A percentile compares a stretch with the other conserved stretches of the same genome.
phyloP scores from a whole-genome alignment of 2,888 invertebrate species.

The Athalia circularis region DNA sequence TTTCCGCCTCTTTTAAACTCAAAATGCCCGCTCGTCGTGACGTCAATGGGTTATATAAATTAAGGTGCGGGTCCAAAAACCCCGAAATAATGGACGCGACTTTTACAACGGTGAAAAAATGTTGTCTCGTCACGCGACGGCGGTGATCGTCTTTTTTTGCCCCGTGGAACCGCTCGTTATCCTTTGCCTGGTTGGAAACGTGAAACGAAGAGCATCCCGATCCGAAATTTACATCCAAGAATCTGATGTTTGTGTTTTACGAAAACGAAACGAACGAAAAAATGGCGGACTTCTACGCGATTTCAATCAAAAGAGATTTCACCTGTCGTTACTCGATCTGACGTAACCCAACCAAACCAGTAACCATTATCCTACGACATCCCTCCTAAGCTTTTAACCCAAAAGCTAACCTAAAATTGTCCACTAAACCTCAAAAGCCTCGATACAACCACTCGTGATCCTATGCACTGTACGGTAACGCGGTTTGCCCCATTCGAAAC shows the following conservation, averaged over 20 bases:
- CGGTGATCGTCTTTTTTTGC: no score
- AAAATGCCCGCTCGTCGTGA: no score
- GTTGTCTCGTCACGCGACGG: no score
- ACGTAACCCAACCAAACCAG: neutral
- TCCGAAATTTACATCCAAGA: no score
- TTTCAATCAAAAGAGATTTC: neutral
- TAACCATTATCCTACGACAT: neutral
- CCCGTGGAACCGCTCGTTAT: neutral
- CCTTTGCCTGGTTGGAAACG: neutral
- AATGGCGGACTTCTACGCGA: neutral
- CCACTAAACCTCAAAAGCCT: conserved; percentile 8
- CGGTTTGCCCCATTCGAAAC: neutral
- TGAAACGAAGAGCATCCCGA: neutral
- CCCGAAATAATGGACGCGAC: no score
- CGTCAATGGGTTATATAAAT: no score
- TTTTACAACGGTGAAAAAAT: no score
- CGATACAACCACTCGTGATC: conserved; percentile 6
- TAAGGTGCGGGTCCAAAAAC: no score
- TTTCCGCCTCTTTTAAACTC: no score
- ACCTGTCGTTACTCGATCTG: conserved; percentile 1
- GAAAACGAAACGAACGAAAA: neutral
- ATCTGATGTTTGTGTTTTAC: no score
- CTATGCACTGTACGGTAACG: neutral
- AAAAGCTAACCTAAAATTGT: conserved; percentile 26
- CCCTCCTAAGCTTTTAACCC: conserved; percentile 27